Evolutionary conservation across 37 sponge, comb jelly and placozoan species (phyloP).

Genomic region (Tethya wilhelma): DNA sequence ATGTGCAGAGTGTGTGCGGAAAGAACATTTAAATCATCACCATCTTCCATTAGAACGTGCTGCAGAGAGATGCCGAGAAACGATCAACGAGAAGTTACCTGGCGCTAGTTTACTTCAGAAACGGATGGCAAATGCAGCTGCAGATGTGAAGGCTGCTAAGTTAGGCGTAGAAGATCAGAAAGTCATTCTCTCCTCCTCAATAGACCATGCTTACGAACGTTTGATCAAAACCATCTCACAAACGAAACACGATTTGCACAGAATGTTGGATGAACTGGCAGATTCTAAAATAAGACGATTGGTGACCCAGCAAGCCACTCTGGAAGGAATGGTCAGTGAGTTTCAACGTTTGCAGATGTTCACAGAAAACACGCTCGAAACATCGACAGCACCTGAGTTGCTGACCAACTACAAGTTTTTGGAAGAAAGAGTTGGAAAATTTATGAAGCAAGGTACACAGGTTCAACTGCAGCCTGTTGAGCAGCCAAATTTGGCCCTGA

Average conservation of each 20-base stretch:
- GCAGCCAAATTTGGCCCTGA: slow-evolving; percentile 4
- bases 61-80: neutral
- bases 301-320: neutral
- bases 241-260: neutral
- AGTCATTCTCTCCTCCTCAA: neutral
- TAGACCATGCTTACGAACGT: neutral
- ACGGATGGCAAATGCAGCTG: neutral
- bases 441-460: neutral
- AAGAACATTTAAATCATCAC: neutral
- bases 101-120: neutral
- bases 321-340: neutral
- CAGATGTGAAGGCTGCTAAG: neutral
- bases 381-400: neutral
- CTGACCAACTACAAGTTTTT: neutral
- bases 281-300: neutral
- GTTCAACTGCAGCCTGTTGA: neutral
- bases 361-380: neutral
- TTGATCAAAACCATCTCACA: neutral
- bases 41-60: neutral
- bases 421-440: neutral
- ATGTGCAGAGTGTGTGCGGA: neutral
- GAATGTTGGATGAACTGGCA: neutral
- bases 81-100: neutral
- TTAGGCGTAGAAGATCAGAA: neutral
- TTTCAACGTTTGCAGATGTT: neutral